Conservation (phyloP, 2,113 vertebrate species). For the Thamnaconus septentrionalis region DNA sequence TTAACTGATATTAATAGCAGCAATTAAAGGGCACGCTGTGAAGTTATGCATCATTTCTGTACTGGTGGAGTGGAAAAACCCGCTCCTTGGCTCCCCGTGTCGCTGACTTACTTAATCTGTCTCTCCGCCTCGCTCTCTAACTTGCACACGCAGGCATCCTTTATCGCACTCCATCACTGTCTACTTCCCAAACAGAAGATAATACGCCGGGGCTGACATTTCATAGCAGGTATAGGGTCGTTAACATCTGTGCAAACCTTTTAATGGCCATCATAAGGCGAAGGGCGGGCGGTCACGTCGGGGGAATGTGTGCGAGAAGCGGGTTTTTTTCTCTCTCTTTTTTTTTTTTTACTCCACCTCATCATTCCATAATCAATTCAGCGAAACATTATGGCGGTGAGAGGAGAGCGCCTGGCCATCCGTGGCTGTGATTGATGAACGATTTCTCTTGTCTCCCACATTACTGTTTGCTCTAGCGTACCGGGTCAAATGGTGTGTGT, state of each 20-base stretch:
- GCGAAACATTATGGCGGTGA: conserved; percentile 47
- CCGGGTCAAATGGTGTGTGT: conserved; percentile 58
- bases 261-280: conserved; percentile 38
- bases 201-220: conserved; percentile 15
- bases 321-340: neutral
- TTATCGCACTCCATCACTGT: conserved; percentile 34
- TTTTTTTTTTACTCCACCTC: conserved; percentile 47
- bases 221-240: conserved; percentile 17
- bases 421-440: conserved; percentile 54
- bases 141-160: neutral
- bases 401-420: conserved; percentile 39
- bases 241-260: conserved; percentile 56
- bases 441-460: conserved; percentile 50
- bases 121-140: conserved; percentile 3
- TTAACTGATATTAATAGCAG: conserved; percentile 80
- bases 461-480: conserved; percentile 41
- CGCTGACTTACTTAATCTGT: conserved; percentile 19
- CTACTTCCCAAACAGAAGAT: conserved; percentile 32
- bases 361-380: conserved; percentile 61
- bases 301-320: too few species aligned
- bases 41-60: conserved; percentile 72
- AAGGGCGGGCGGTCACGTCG: neutral
- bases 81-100: conserved; percentile 32
- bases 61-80: conserved; percentile 49
- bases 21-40: conserved; percentile 70